Evolutionary conservation across 2,888 invertebrate species (phyloP).

Genomic region (Metalampra italica): DNA sequence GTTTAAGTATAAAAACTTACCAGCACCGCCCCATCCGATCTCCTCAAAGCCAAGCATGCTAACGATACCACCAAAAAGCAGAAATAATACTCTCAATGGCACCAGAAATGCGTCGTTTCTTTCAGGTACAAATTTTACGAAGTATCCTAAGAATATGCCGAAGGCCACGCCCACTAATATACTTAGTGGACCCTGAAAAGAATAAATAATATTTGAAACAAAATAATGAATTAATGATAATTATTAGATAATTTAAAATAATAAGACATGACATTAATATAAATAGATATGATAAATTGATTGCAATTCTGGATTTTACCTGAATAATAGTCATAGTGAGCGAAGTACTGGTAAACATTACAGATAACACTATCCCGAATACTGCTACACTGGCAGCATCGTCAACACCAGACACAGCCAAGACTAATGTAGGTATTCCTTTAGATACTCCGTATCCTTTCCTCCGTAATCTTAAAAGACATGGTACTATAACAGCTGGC

Average conservation of each 20-base stretch:
- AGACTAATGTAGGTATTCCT: slow-evolving; percentile 92
- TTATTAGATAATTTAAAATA: background rate
- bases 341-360: slow-evolving; percentile 85
- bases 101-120: slow-evolving; percentile 84
- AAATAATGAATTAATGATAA: background rate
- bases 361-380: slow-evolving; percentile 88
- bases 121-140: slow-evolving; percentile 86
- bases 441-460: slow-evolving; percentile 91
- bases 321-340: slow-evolving; percentile 59
- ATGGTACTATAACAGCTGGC: slow-evolving; percentile 94
- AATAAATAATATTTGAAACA: background rate
- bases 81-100: slow-evolving; percentile 83
- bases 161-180: slow-evolving; percentile 85
- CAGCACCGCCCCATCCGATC: slow-evolving; percentile 78
- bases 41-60: slow-evolving; percentile 88
- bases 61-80: slow-evolving; percentile 85
- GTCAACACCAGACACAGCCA: slow-evolving; percentile 92
- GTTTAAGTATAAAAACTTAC: slow-evolving; percentile 14
- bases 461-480: slow-evolving; percentile 85
- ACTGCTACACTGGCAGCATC: slow-evolving; percentile 93
- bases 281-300: background rate
- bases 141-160: slow-evolving; percentile 84
- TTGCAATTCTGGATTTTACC: slow-evolving; percentile 12
- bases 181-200: slow-evolving; percentile 81
- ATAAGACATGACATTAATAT: background rate